Evolutionary conservation across 1,140 invertebrate species (phyloP).

Genomic region (Paracyclopina nana): DNA sequence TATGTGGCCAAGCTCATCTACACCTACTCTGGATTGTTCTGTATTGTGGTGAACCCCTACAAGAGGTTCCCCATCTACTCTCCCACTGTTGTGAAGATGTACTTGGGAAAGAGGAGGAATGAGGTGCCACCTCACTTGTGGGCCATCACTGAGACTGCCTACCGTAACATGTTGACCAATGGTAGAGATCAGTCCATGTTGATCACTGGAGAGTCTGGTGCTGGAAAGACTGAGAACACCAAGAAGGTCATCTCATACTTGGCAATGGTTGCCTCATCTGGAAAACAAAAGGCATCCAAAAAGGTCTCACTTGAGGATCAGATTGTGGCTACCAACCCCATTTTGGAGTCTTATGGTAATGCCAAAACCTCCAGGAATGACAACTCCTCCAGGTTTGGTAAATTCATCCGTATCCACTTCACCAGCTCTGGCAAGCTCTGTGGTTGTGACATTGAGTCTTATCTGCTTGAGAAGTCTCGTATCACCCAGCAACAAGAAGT

Average conservation of each 20-base stretch:
- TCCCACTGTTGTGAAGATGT: slow-evolving; percentile 78
- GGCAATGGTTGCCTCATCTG: slow-evolving; percentile 74
- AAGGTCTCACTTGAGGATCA: slow-evolving; percentile 65
- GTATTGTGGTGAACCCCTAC: slow-evolving; percentile 99
- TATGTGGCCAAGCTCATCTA: slow-evolving; percentile 96
- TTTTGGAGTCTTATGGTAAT: slow-evolving; percentile 39
- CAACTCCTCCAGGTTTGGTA: slow-evolving; percentile 60
- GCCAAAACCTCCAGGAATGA: slow-evolving; percentile 90
- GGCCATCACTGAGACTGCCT: slow-evolving; percentile 97
- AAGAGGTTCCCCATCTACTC: slow-evolving; percentile 98
- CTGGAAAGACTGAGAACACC: slow-evolving; percentile 98
- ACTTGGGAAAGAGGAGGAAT: slow-evolving; percentile 95
- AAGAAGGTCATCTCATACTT: slow-evolving; percentile 99
- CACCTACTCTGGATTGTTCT: slow-evolving; percentile 64
- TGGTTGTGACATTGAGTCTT: slow-evolving; percentile 99
- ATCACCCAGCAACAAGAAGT: slow-evolving; percentile 95
- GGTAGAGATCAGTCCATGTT: slow-evolving; percentile 92
- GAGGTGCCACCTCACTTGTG: slow-evolving; percentile 99
- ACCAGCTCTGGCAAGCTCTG: slow-evolving; percentile 95
- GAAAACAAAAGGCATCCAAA: slow-evolving; percentile 28
- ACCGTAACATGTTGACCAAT: slow-evolving; percentile 97
- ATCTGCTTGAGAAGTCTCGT: slow-evolving; percentile 99
- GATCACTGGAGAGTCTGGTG: slow-evolving; percentile 86
- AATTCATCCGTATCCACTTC: slow-evolving; percentile 99
- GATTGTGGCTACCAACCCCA: slow-evolving; percentile 18